Evolutionary conservation across 2,113 vertebrate genomes (phyloP).

Genomic region (Corydoras maculifer): DNA sequence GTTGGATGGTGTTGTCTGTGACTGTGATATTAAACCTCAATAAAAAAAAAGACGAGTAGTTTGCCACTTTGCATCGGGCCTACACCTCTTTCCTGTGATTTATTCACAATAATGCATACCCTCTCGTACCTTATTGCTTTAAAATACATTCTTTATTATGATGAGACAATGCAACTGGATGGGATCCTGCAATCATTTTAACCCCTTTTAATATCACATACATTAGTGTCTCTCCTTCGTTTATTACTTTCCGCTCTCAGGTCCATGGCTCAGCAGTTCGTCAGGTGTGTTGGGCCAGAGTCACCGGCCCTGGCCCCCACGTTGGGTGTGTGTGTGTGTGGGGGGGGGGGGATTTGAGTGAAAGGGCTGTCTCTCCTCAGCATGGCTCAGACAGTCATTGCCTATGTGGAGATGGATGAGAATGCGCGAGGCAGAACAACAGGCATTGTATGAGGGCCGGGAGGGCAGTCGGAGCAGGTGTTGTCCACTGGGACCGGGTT

Average conservation of each 20-base stretch:
- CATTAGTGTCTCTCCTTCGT: too few species aligned
- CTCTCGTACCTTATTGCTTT: too few species aligned
- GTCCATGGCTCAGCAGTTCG: neutral
- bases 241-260: neutral
- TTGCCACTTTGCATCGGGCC: too few species aligned
- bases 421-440: constrained; percentile 47
- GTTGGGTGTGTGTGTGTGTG: constrained; percentile 22
- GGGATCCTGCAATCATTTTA: too few species aligned
- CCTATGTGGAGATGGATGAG: constrained; percentile 45
- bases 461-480: constrained; percentile 54
- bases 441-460: constrained; percentile 41
- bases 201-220: too few species aligned
- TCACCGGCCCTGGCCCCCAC: constrained; percentile 7
- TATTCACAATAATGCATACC: too few species aligned
- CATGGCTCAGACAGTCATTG: constrained; percentile 39
- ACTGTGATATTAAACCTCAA: too few species aligned
- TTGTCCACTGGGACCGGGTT: constrained; percentile 52
- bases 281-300: constrained; percentile 23
- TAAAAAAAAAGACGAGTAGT: too few species aligned
- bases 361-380: constrained; percentile 33
- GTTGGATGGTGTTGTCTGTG: too few species aligned
- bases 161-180: too few species aligned
- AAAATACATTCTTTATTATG: too few species aligned
- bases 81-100: too few species aligned
- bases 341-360: constrained; percentile 19